A percentile compares a stretch with the other conserved stretches of the same genome.
Evolutionary conservation across 2,888 invertebrate genomes (phyloP).

Genomic region (Julus scandinavius): DNA sequence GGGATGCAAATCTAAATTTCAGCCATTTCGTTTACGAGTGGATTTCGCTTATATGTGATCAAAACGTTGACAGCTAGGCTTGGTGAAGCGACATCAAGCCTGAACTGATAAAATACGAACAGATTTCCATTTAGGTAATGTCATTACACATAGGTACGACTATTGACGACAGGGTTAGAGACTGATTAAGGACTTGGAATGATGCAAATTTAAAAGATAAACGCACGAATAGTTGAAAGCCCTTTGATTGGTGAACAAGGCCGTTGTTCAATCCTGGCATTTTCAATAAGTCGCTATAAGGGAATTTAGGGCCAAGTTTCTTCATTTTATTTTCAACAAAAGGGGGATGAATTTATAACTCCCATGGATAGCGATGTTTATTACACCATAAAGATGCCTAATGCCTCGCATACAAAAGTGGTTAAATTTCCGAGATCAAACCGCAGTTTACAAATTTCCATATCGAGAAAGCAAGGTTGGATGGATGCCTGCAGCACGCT

Average conservation of each 20-base stretch:
- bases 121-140: neutral
- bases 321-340: conserved; percentile 32
- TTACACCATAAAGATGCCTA: conserved; percentile 19
- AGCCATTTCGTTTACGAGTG: neutral
- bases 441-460: conserved; percentile 39
- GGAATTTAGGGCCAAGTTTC: conserved; percentile 16
- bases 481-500: conserved; percentile 20
- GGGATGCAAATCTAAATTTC: too few species aligned
- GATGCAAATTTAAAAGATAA: neutral
- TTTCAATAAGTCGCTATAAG: conserved; percentile 11
- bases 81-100: too few species aligned
- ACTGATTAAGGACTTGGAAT: neutral
- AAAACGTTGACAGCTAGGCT: neutral
- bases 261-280: neutral
- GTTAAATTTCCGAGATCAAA: conserved; percentile 39
- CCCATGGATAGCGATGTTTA: conserved; percentile 26
- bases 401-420: conserved; percentile 38
- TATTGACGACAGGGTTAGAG: neutral
- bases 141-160: neutral
- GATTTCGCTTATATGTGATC: neutral
- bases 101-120: neutral
- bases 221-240: neutral
- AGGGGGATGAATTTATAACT: conserved; percentile 38
- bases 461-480: conserved; percentile 24
- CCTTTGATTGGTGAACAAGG: neutral